Base-by-base conservation (phyloP, 2,888 invertebrate genomes). In the Phalangium opilio region DNA sequence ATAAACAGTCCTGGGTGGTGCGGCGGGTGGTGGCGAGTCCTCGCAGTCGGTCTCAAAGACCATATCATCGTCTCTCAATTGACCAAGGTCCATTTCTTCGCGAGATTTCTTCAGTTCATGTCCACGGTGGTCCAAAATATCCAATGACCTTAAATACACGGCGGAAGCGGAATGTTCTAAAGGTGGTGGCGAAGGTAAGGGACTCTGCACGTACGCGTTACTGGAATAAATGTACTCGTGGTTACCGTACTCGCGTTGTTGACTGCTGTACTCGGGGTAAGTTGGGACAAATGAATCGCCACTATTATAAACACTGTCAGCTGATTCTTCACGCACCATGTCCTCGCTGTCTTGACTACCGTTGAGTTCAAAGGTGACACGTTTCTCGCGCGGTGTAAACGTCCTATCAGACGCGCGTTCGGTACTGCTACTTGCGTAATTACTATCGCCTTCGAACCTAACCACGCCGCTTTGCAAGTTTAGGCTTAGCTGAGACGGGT, bases 211-310 rank as follows among this genome's bases (percentile, higher is more conserved):
- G 40, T 53, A 53, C 27, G 48, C 51, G 36, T 51, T 50, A 15
- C 49, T 51, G 12, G 49, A 48, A 42, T 55, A 53, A 41, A 43
- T 46, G 32, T 53, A 53, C 11, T 46, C 39, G 32, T 50, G 51
- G 15, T 43, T 51, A 12, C 55, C 55, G 41, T 55, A 55, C 36
- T 55, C 55, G 4, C 27, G 4, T 41, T 49, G 51, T 42, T 55
- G 55, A 8, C 47, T 53, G 15, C 48, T 51, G 15, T 53, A 53
- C 32, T 49, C 52, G 21, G 55, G 55, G 44, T 54, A 54, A 21
- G 52, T 54, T 17, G 54, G 54, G 14, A 50, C 50, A 41, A 50
- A 53, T 5, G 50, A 50, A 40, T 53, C 53, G 17, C 50, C 53
- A 11, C 47, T 47, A 35, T 50, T 52, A 35, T 52, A 50, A 48